Percentiles rank a stretch among this genome's conserved stretches.
Evolutionary conservation across 2,888 invertebrate species (phyloP).

Genomic region (Polyommatus icarus): DNA sequence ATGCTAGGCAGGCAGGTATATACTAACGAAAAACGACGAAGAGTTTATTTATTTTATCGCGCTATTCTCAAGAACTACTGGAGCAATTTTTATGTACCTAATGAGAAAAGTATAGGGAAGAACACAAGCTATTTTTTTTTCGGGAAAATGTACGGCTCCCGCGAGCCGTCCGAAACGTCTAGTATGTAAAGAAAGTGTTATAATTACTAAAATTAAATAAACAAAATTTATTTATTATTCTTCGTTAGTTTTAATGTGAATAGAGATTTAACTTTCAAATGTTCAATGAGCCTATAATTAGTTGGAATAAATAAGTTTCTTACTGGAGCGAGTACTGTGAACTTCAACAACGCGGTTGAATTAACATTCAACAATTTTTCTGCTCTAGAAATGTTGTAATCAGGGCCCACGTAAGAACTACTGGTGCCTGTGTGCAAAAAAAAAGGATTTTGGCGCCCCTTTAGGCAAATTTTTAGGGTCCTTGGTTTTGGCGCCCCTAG

Average conservation of each 20-base stretch:
- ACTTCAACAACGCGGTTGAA: neutral
- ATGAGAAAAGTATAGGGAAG: no score
- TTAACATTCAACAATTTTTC: slow-evolving; percentile 11
- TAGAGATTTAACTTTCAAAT: neutral
- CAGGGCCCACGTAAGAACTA: no score
- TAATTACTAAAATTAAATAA: neutral
- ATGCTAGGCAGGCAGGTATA: no score
- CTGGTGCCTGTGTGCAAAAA: no score
- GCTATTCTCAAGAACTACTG: no score
- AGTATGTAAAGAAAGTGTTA: neutral
- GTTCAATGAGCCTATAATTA: neutral
- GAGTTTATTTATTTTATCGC: no score
- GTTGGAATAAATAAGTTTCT: neutral
- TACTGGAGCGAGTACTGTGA: neutral
- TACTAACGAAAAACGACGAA: neutral
- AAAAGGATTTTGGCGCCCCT: no score
- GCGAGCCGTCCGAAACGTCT: neutral
- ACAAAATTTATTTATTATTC: neutral
- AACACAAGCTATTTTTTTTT: no score
- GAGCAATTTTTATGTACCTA: no score
- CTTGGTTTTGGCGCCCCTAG: no score
- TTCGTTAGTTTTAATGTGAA: neutral
- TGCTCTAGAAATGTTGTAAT: neutral
- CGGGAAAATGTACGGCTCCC: no score
- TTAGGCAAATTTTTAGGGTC: no score